phyloP scores from a whole-genome alignment of 2,797 vertebrate species.

The Oceanodroma leucorhoa region DNA sequence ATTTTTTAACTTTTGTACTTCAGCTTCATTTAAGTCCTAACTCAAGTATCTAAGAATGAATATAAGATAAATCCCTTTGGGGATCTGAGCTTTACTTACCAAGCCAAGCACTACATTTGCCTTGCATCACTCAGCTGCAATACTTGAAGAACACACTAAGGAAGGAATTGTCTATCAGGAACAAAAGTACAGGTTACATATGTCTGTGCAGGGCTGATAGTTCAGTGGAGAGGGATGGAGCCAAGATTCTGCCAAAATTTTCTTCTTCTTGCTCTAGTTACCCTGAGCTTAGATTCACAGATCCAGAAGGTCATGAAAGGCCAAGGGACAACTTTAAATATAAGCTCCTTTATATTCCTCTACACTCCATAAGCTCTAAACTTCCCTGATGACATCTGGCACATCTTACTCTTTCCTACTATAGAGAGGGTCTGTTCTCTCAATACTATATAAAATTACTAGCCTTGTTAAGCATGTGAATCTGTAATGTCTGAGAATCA shows the following conservation, averaged over 20 bases:
- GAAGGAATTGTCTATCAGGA: neutral
- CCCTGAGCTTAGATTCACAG: neutral
- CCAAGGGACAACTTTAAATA: conserved; percentile 8
- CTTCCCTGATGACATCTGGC: neutral
- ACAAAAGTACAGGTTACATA: neutral
- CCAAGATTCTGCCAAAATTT: conserved; percentile 5
- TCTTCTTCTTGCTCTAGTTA: neutral
- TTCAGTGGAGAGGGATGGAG: neutral
- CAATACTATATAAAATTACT: conserved; percentile 17
- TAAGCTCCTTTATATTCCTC: conserved; percentile 19
- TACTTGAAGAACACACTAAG: neutral
- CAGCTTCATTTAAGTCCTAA: neutral
- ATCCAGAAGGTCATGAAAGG: neutral
- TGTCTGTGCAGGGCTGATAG: neutral
- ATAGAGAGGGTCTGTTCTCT: neutral
- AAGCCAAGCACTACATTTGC: neutral
- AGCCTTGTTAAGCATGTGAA: neutral
- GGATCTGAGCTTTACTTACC: neutral
- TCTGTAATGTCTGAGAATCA: neutral
- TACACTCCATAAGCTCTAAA: neutral
- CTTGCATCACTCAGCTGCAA: neutral
- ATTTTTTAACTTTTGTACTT: neutral
- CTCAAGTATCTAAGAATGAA: neutral
- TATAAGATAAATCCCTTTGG: neutral
- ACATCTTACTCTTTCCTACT: neutral